Percentiles rank a stretch among this genome's conserved stretches.
phyloP scores from a whole-genome alignment of 2,113 vertebrate species.

The Cacatua alba region DNA sequence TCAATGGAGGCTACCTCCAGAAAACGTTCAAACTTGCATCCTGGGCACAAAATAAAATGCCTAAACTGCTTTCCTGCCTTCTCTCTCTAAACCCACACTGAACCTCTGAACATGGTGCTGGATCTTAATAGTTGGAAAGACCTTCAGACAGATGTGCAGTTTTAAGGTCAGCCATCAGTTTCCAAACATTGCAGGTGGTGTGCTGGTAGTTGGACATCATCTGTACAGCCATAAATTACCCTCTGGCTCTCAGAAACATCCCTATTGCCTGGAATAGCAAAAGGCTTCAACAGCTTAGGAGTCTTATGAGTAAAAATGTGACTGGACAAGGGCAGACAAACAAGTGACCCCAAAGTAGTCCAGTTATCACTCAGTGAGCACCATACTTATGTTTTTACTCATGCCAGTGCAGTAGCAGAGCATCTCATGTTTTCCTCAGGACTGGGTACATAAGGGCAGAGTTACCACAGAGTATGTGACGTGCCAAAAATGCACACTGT shows the following conservation, averaged over 20 bases:
- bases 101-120: neutral
- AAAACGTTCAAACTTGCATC: neutral
- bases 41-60: neutral
- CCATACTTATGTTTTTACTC: rapidly evolving
- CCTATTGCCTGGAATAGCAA: neutral
- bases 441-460: rapidly evolving
- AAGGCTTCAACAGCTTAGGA: neutral
- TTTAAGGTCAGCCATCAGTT: neutral
- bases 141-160: neutral
- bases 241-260: neutral
- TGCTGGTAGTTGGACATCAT: neutral
- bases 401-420: neutral
- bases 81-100: neutral
- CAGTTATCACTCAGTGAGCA: neutral
- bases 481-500: neutral
- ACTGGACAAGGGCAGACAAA: neutral
- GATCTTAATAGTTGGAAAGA: neutral
- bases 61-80: neutral
- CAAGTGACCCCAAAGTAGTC: neutral
- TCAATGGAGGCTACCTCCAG: neutral
- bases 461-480: neutral
- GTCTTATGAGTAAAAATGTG: neutral
- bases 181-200: neutral
- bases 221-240: neutral
- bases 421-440: neutral